phyloP scores from a whole-genome alignment of 2,888 invertebrate genomes.

The Parnassius mnemosyne region DNA sequence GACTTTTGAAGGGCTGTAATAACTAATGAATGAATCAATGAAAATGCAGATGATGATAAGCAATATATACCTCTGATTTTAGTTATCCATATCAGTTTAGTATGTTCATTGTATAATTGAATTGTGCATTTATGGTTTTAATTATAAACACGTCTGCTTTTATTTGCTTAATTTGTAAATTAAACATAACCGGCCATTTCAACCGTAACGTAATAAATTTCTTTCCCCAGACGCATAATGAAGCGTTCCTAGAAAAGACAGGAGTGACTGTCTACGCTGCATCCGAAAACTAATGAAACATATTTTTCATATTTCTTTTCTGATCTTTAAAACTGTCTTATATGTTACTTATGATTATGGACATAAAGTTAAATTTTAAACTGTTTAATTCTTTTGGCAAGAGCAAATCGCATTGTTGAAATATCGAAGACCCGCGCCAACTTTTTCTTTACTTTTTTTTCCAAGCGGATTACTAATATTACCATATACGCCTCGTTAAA shows the following conservation, averaged over 20 bases:
- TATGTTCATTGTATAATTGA: not conserved
- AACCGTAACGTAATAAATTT: constrained; percentile 46
- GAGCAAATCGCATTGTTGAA: constrained; percentile 20
- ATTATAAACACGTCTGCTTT: constrained; percentile 20
- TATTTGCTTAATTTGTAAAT: constrained; percentile 34
- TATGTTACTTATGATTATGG: constrained; percentile 15
- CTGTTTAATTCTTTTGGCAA: not conserved
- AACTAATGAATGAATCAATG: too few relatives aligned
- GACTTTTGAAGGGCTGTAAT: too few relatives aligned
- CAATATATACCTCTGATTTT: too few relatives aligned
- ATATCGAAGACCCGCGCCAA: constrained; percentile 39
- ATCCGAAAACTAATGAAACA: constrained; percentile 45
- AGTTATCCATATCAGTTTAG: too few relatives aligned
- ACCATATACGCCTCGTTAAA: constrained; percentile 30
- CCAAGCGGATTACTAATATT: constrained; percentile 38
- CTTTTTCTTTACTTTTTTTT: constrained; percentile 38
- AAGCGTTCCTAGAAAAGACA: constrained; percentile 59
- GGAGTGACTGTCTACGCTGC: constrained; percentile 41
- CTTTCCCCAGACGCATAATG: constrained; percentile 45
- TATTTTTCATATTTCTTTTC: constrained; percentile 25
- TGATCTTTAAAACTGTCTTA: constrained; percentile 2
- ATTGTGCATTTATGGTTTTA: constrained; percentile 15
- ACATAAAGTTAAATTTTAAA: constrained; percentile 7
- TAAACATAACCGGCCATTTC: constrained; percentile 35
- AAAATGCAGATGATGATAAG: too few relatives aligned